phyloP scores from a whole-genome alignment of 1,140 invertebrate species.

The Leptinotarsa undecemlineata region DNA sequence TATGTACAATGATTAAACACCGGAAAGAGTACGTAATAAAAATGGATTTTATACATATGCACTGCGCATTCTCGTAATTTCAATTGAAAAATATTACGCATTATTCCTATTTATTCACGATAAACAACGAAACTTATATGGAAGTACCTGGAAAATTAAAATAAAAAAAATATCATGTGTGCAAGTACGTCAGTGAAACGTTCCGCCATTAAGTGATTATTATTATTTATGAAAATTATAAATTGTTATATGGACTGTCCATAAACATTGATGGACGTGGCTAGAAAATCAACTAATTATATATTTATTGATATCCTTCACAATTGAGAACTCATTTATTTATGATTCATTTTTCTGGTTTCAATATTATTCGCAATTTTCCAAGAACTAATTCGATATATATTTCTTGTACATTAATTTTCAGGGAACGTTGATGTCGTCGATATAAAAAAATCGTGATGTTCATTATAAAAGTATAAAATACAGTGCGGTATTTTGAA shows the following conservation, averaged over 20 bases:
- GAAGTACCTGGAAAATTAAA: constrained; percentile 15
- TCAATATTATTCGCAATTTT: no score
- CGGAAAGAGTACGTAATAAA: constrained; percentile 21
- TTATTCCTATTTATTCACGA: constrained; percentile 19
- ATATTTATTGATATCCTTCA: background rate
- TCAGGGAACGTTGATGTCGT: no score
- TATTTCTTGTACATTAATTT: no score
- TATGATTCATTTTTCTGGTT: no score
- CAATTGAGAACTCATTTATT: background rate
- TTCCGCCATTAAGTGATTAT: constrained; percentile 5
- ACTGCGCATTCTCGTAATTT: constrained; percentile 19
- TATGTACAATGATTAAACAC: constrained; percentile 4
- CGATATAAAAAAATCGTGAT: no score
- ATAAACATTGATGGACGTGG: background rate
- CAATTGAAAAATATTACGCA: constrained; percentile 13
- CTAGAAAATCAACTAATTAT: constrained; percentile 2
- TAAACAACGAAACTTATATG: constrained; percentile 22
- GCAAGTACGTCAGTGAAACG: constrained; percentile 9
- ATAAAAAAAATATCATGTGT: background rate
- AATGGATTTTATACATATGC: constrained; percentile 20
- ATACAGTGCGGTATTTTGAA: no score
- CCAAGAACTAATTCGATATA: no score
- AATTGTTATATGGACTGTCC: constrained; percentile 4
- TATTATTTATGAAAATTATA: constrained; percentile 8
- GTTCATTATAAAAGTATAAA: no score